Evolutionary conservation across 2,888 invertebrate genomes (phyloP), one percentile per base, ranked within the genome.

Genomic region (Micropterix aruncella): DNA sequence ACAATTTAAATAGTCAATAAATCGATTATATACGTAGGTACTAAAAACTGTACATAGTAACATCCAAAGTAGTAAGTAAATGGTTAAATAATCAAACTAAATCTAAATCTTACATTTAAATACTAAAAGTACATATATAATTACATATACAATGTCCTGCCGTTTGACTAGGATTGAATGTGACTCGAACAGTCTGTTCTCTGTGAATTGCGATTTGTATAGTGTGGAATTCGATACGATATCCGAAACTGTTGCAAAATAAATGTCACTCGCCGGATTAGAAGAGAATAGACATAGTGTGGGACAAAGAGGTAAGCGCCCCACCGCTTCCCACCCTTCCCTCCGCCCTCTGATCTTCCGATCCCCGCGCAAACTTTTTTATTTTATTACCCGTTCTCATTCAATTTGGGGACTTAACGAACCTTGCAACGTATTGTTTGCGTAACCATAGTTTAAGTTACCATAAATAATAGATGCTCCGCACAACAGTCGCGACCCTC

Each of bases 341-440:
- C 12, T 12, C 27, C 27, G 5, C 27, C 27, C 27, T 27, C 27
- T 7, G 27, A 12, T 7, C 12, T 12, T 12, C 7, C 27, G 5
- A 27, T 27, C 27, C 27, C 27, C 27, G 27, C 27, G 27, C 27
- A 27, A 27, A 5, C 27, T 27, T 27, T 27, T 27, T 27, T 27
- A 7, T 7, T 27, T 27, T 27, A 7, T 7, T 27, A 7, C 5
- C 27, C 27, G 7, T 27, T 27, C 12, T 27, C 12, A 12, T 5
- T 5, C 7, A 27, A 5, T 27, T 27, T 27, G 27, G 27, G 27
- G 27, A 56, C 52, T 54, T 59, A 65, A 60, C 63, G 62, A 63
- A 60, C 56, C 60, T 52, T 56, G 57, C 55, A 67, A 47, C 69
- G 66, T 68, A 69, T 67, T 68, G 68, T 67, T 61, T 61, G 60